Evolutionary conservation across 1,140 invertebrate species (phyloP).

Genomic region (Drosophila subobscura): DNA sequence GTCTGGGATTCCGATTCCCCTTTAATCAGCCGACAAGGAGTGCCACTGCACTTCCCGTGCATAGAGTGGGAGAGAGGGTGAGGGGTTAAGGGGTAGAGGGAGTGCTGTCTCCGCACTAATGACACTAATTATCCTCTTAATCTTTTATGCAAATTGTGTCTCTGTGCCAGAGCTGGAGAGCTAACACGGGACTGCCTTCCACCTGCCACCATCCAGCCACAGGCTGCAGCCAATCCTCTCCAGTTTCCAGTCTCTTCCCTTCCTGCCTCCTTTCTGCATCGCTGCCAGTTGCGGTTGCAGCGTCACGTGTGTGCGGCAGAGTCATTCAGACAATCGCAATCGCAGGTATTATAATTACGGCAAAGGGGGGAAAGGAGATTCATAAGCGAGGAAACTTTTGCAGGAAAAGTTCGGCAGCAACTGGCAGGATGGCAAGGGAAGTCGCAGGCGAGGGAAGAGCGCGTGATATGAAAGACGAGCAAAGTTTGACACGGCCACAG

Average conservation of each 20-base stretch:
- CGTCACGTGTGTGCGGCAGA: constrained; percentile 64
- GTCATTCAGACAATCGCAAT: constrained; percentile 77
- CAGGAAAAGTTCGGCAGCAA: constrained; percentile 60
- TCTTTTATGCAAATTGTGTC: constrained; percentile 75
- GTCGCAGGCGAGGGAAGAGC: constrained; percentile 9
- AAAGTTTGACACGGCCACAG: constrained; percentile 57
- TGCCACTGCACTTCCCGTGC: constrained; percentile 23
- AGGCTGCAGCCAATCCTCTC: constrained; percentile 3
- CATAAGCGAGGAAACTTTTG: constrained; percentile 51
- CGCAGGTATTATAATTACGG: constrained; percentile 73
- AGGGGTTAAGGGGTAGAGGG: not conserved
- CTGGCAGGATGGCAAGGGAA: no score
- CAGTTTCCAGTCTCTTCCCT: not conserved
- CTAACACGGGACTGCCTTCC: constrained; percentile 7
- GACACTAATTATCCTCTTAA: constrained; percentile 79
- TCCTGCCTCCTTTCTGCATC: not conserved
- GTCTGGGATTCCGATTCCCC: constrained; percentile 12
- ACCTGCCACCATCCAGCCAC: not conserved
- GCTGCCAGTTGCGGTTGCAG: constrained; percentile 52
- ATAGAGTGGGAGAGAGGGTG: not conserved
- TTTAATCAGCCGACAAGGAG: constrained; percentile 28
- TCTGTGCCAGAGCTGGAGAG: constrained; percentile 25
- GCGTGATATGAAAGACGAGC: constrained; percentile 73
- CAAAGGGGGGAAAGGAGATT: constrained; percentile 9
- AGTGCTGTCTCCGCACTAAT: constrained; percentile 57